phyloP scores from a whole-genome alignment of 2,797 vertebrate species.

The Pseudochirops cupreus region DNA sequence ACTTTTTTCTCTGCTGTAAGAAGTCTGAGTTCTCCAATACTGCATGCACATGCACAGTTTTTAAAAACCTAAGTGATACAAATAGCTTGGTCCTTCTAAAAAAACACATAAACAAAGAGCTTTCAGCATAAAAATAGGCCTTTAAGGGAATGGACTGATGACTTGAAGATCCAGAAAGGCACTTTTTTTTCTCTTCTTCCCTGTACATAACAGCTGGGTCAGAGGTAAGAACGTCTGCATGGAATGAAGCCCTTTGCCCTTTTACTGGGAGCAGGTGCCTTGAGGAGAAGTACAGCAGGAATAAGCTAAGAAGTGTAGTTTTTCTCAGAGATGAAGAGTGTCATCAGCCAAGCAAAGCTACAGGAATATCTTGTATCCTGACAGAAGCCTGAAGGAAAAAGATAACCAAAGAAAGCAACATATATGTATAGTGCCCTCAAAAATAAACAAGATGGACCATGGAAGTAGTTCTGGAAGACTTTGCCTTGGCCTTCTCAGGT shows the following conservation, averaged over 20 bases:
- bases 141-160: constrained; percentile 33
- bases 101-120: constrained; percentile 10
- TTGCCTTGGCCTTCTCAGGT: constrained; percentile 2
- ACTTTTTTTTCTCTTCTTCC: not conserved
- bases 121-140: constrained; percentile 18
- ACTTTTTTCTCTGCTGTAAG: not conserved
- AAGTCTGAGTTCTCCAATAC: not conserved
- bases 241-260: constrained; percentile 29
- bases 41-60: not conserved
- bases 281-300: constrained; percentile 16
- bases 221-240: constrained; percentile 34
- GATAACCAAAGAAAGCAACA: constrained; percentile 32
- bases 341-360: not conserved
- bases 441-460: constrained; percentile 32
- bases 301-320: constrained; percentile 23
- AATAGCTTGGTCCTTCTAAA: not conserved
- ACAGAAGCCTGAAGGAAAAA: constrained; percentile 32
- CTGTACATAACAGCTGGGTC: not conserved
- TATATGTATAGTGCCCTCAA: constrained; percentile 31
- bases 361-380: constrained; percentile 37
- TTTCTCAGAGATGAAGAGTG: constrained; percentile 14
- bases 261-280: constrained; percentile 29
- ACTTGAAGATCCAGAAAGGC: constrained; percentile 23
- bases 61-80: not conserved
- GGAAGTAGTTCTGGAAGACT: constrained; percentile 28